These are phyloP conservation scores for Neopipo cinnamomea DNA, from an alignment of 2,113 vertebrate species.

Conservation along the genomic window DNA sequence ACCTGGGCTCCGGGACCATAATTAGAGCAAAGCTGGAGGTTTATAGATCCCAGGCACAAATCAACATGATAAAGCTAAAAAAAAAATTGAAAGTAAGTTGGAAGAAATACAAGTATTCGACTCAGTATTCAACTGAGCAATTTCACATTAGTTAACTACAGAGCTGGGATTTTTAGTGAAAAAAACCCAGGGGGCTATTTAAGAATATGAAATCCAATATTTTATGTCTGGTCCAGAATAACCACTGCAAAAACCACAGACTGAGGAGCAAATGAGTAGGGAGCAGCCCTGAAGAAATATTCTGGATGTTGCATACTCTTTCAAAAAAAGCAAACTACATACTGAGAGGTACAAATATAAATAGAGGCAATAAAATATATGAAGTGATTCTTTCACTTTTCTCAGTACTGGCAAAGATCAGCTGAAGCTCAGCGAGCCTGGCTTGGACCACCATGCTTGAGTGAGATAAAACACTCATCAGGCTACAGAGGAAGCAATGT, in stretches of 20 bases:
- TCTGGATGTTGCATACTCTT: not conserved
- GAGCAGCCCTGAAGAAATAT: not conserved
- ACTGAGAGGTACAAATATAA: not conserved
- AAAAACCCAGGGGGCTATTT: not conserved
- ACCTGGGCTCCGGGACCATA: slow-evolving; percentile 5
- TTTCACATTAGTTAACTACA: not conserved
- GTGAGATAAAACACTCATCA: not conserved
- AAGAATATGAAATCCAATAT: not conserved
- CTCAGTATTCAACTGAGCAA: not conserved
- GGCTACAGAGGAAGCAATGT: not conserved
- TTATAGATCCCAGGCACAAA: slow-evolving; percentile 9
- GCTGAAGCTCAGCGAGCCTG: not conserved
- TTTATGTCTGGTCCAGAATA: not conserved
- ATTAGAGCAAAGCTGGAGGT: slow-evolving; percentile 17
- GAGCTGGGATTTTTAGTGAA: not conserved
- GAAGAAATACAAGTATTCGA: not conserved
- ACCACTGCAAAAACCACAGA: not conserved
- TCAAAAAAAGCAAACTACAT: not conserved
- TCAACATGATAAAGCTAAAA: not conserved
- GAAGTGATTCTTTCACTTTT: not conserved
- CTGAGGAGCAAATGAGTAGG: not conserved
- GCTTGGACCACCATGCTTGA: not conserved
- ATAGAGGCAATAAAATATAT: not conserved
- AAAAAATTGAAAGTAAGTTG: not conserved
- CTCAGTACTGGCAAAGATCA: not conserved